Evolutionary conservation across 2,888 invertebrate species (phyloP).

Genomic region (Nineta flava): DNA sequence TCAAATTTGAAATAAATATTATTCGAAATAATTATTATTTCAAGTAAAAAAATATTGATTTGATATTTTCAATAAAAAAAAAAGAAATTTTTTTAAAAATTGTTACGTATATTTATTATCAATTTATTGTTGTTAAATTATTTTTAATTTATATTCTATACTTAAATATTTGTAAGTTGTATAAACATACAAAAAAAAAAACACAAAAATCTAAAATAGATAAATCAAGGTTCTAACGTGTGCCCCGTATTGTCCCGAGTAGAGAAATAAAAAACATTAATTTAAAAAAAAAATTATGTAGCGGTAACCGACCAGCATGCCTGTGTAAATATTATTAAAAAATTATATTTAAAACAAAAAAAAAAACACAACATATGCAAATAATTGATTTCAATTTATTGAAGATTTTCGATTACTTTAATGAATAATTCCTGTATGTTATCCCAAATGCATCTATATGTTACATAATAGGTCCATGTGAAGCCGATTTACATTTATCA

Average conservation of each 20-base stretch:
- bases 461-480: too few species aligned
- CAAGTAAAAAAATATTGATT: background rate
- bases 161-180: background rate
- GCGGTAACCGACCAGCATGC: conserved; percentile 2
- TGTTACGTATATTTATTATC: background rate
- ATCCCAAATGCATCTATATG: too few species aligned
- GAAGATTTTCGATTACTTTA: background rate
- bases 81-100: background rate
- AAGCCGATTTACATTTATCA: too few species aligned
- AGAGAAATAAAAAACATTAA: background rate
- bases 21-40: background rate
- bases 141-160: background rate
- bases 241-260: conserved; percentile 3
- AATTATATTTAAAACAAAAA: background rate
- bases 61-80: background rate
- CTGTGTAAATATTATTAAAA: conserved; percentile 2
- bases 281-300: background rate
- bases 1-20: background rate
- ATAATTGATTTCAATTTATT: background rate
- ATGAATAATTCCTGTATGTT: background rate
- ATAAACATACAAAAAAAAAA: background rate
- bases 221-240: conserved; percentile 4
- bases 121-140: conserved; percentile 1
- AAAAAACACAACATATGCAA: background rate
- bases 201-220: background rate